Evolutionary conservation across 2,113 vertebrate genomes (phyloP), one percentile per base, ranked within the genome.

Genomic region (Sorex fumeus): DNA sequence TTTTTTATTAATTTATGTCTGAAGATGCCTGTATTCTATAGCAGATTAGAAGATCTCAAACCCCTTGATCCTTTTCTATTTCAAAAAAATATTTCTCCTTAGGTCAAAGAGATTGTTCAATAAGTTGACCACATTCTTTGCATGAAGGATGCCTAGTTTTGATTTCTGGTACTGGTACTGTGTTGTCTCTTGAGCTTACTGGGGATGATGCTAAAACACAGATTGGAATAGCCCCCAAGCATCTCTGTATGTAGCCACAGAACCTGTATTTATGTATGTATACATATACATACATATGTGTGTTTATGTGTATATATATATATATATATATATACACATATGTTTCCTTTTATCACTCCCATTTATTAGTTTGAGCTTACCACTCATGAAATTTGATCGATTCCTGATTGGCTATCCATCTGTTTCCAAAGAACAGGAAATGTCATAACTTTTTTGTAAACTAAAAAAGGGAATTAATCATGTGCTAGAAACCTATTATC

Each of bases 391-490:
- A 90, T 66, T 66, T 2, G 8, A 40, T 60, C 36, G 60, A 15
- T 21, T 84, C 2, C 9, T 47, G 18, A 82, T 64, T 18, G 12
- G 19, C 32, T 70, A 43, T 28, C 34, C n/a, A 50, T 57, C 19
- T 70, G 27, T 83, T 84, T 62, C 10, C 27, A 83, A 83, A 36
- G 6, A 57, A 70, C 40, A 4, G 34, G 45, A 82, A 93, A 95
- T 87, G 77, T 50, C 13, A 36, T 78, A 40, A 50, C 79, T 90
- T 79, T 47, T 77, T 32, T 82, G 50, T 69, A 76, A 75, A 81
- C 47, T 87, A 50, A 91, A 82, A 28, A 23, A 19, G 70, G 4
- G 57, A 19, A 19, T 76, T 27, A 60, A 47, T 57, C 83, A 25
- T 86, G 10, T 47, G 50, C 82, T 66, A 40, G 66, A 69, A 66